Evolutionary conservation across 2,888 invertebrate genomes (phyloP), one percentile per base, ranked within the genome.

Genomic region (Euzophera pinguis): DNA sequence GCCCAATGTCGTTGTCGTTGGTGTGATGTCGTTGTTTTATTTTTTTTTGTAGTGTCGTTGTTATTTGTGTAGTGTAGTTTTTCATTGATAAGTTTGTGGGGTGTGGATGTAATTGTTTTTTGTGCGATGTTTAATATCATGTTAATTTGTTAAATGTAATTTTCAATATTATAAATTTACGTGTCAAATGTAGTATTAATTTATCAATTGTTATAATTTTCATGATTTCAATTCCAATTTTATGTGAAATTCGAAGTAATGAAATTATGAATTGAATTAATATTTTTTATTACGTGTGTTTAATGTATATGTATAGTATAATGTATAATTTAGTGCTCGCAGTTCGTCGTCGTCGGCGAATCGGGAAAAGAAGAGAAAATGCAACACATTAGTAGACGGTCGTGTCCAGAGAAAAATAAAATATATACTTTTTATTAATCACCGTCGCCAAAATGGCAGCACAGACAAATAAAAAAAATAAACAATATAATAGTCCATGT

Each of bases 341-440:
- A 32, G 47, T 53, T 16, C 35, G 37, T 43, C 63, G 53, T 57
- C 58, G 35, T 51, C 63, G 56, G 67, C 35, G 65, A 59, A 88
- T 88, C 87, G 87, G 88, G 82, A 87, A 87, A 86, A 75, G 79
- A 77, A 86, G 73, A 84, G 87, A 90, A 90, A 89, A 90, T 90
- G 90, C 90, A 90, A 90, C 90, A 90, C 89, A 65, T 90, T 85
- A 90, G 67, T 67, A 62, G 77, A 80, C 83, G 86, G 85, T 84
- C 85, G 81, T 79, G 58, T 60, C 57, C 59, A 61, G 56, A 51
- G 55, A 60, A 50, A 64, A 60, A 57, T 56, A 60, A 57, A 55
- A 65, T 59, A n/a, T n/a, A n/a, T n/a, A n/a, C n/a, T 68, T 70
- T 58, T 32, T 42, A 9, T 3, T 12, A 41, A 42, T 43, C 42